phyloP scores from a whole-genome alignment of 2,797 vertebrate species.

The Sphaeramia orbicularis region DNA sequence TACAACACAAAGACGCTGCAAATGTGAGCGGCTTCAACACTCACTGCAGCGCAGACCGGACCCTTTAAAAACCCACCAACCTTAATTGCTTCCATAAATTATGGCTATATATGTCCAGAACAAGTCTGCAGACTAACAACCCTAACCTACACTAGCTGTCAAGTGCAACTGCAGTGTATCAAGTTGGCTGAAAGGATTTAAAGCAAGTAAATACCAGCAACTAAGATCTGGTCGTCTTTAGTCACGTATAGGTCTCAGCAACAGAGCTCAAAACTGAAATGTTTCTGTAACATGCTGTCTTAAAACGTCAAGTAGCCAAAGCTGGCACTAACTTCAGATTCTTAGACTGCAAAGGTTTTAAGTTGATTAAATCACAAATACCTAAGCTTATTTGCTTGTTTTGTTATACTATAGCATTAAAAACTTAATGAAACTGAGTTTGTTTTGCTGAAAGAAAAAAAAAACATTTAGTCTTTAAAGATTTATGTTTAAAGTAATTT shows the following conservation, averaged over 20 bases:
- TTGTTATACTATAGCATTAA: background rate
- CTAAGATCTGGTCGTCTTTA: background rate
- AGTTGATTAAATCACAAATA: too few species aligned
- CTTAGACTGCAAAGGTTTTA: too few species aligned
- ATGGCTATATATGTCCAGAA: constrained; percentile 60
- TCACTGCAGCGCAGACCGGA: constrained; percentile 71
- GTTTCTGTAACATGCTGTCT: background rate
- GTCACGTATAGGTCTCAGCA: background rate
- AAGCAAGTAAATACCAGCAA: constrained; percentile 14
- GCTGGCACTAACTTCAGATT: too few species aligned
- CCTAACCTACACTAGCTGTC: constrained; percentile 35
- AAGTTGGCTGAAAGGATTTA: constrained; percentile 25
- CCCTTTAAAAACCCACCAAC: constrained; percentile 70
- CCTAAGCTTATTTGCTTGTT: background rate
- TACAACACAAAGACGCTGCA: constrained; percentile 81
- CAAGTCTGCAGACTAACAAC: constrained; percentile 50
- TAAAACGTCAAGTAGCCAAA: background rate
- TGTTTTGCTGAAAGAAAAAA: background rate
- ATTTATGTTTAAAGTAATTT: too few species aligned
- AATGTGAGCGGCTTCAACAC: constrained; percentile 79
- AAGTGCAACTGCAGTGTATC: constrained; percentile 46
- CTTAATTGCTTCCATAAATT: constrained; percentile 81
- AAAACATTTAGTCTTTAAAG: too few species aligned
- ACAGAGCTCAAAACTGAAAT: background rate
- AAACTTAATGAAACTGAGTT: background rate